Conservation (phyloP, 2,797 vertebrate species). For the Pipistrellus pipistrellus region DNA sequence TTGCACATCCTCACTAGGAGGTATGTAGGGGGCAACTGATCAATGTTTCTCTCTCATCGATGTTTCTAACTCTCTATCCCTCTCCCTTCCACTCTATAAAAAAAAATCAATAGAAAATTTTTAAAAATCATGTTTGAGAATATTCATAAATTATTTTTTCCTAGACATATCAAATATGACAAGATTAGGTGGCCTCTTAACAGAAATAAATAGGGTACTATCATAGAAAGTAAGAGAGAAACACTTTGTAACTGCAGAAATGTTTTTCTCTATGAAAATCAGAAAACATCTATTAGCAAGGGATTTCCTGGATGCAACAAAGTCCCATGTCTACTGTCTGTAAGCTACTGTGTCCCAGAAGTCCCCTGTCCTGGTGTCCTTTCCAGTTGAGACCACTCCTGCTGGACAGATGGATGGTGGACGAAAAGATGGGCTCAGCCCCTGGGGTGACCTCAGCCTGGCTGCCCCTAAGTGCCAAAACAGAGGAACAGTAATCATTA, state of each 20-base stretch:
- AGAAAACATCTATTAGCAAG: background rate
- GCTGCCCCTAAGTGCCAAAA: background rate
- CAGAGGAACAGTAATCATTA: background rate
- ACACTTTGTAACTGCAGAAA: background rate
- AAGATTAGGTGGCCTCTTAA: background rate
- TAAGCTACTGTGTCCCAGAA: background rate
- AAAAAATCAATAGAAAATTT: no score
- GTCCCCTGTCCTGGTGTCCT: background rate
- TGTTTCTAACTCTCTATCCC: no score
- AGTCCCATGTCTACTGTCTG: background rate
- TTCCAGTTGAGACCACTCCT: background rate
- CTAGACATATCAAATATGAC: background rate
- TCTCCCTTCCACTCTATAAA: no score
- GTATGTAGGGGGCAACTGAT: no score
- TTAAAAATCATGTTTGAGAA: conserved; percentile 31
- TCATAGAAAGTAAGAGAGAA: no score
- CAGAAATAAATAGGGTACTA: background rate
- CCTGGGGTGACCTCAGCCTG: background rate
- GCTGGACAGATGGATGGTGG: background rate
- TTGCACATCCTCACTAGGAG: no score
- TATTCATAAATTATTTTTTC: conserved; percentile 2
- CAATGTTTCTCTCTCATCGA: no score
- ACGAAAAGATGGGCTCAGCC: background rate
- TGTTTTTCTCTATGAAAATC: background rate
- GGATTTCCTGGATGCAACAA: background rate